A percentile compares a stretch with the other conserved stretches of the same genome.
phyloP scores from a whole-genome alignment of 2,888 invertebrate genomes.

The Bursaphelenchus okinawaensis region DNA sequence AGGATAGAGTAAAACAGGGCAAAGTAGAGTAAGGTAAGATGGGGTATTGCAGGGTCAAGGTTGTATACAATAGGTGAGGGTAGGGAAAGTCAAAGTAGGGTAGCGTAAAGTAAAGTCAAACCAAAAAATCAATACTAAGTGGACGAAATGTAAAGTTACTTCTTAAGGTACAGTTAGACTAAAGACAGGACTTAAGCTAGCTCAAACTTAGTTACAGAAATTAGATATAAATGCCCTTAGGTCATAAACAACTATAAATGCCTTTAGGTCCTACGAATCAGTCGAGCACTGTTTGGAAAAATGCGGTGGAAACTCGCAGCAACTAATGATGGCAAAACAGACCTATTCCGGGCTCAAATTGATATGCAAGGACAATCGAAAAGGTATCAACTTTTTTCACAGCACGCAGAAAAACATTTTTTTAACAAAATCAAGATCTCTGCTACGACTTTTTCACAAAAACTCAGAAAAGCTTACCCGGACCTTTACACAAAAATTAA shows the following conservation, averaged over 20 bases:
- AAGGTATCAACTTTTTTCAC: constrained; percentile 19
- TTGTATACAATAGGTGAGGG: no score
- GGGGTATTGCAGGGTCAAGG: no score
- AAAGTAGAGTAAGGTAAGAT: no score
- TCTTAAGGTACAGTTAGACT: no score
- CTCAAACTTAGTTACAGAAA: no score
- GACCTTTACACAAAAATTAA: background rate
- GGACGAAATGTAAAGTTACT: no score
- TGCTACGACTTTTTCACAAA: background rate
- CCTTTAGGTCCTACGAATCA: constrained; percentile 28
- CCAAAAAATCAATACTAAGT: background rate
- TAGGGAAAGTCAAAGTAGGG: no score
- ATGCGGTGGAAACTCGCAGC: constrained; percentile 25
- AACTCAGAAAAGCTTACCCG: background rate
- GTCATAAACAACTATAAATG: constrained; percentile 7
- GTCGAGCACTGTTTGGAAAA: constrained; percentile 32
- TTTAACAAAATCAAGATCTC: background rate
- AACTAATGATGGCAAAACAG: constrained; percentile 20
- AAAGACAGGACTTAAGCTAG: no score
- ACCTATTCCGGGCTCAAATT: constrained; percentile 35
- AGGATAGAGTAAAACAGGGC: no score
- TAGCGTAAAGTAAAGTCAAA: no score
- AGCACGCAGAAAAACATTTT: background rate
- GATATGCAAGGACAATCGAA: constrained; percentile 31
- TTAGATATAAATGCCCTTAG: background rate